Base-by-base conservation (phyloP, 2,888 invertebrate genomes). In the Perizoma flavofasciatum region DNA sequence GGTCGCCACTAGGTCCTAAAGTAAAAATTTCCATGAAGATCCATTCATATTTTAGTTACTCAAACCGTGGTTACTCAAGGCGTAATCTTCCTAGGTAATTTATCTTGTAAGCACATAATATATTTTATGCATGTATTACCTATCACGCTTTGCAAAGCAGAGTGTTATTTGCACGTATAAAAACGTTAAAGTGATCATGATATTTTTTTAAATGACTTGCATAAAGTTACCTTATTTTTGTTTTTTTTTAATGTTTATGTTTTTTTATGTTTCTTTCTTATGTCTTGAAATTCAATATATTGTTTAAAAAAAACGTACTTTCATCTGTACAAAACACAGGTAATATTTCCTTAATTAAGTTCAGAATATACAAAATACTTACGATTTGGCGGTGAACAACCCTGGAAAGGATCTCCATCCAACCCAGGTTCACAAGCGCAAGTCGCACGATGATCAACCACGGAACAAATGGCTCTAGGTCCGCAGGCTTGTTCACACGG, bases 401-500 rank as follows among this genome's bases (percentile, higher is more conserved):
- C 92, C 71, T 91, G 92, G 85, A 95, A 95, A 39, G 95, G 94
- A 83, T 95, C 94, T 59, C 95, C 95, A 66, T 93, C 93, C 65
- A 93, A 86, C 53, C 93, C 94, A 4, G 87, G 80, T 59, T 93
- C 92, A 71, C 95, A 95, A 10, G 93, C 89, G 72, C 95, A 95
- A 10, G 93, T 92, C 0, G 95, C 95, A 33, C 93, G 93, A 76
- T 95, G 95, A 72, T 94, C 94, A 46, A 94, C 92, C 8, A 94
- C 94, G 40, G 88, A 87, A 79, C 95, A 93, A 56, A 93, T 74
- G 49, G 95, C 93, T 59, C 85, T 82, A 57, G 88, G 73, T 49
- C 95, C 95, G 75, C 95, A 95, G 4, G 95, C 94, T 65, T 95
- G 95, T 45, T 93, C 91, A 71, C 96, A 96, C 0, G 95, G 95